These are phyloP conservation scores for Marronus borbonicus DNA, from an alignment of 2,888 invertebrate genomes.

Conservation along the genomic window DNA sequence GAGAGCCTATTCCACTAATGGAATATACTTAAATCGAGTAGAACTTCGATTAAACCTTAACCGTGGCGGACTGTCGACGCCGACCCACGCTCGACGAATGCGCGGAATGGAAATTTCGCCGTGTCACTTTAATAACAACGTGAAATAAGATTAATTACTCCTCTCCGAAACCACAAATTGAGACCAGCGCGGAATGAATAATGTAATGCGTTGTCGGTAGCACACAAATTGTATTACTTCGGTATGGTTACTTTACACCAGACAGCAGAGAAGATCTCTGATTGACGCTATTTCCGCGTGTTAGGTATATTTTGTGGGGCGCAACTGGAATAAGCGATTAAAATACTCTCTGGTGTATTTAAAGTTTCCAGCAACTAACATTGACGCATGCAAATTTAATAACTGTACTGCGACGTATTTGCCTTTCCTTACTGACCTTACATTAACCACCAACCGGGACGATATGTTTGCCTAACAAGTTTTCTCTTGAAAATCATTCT, in stretches of 20 bases:
- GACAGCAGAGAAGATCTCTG: conserved; percentile 1
- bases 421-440: no score
- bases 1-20: conserved; percentile 17
- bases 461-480: no score
- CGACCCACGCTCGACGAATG: conserved; percentile 4
- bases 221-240: conserved; percentile 29
- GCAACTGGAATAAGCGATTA: no score
- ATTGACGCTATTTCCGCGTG: conserved; percentile 29
- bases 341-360: no score
- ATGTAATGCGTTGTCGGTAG: conserved; percentile 34
- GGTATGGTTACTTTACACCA: conserved; percentile 1
- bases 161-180: conserved; percentile 38
- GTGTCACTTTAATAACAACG: conserved; percentile 42
- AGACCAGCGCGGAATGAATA: conserved; percentile 36
- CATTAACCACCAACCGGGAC: no score
- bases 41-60: conserved; percentile 38
- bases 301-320: background rate
- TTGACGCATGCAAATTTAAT: no score
- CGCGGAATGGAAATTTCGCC: conserved; percentile 29
- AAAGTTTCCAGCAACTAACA: no score
- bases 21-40: conserved; percentile 41
- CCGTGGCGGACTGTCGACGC: background rate
- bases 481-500: no score
- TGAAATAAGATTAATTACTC: conserved; percentile 42
- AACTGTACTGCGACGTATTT: no score